A percentile compares a stretch with the other conserved stretches of the same genome.
Conservation (phyloP, 2,797 vertebrate species). For the Hydrophis major region DNA sequence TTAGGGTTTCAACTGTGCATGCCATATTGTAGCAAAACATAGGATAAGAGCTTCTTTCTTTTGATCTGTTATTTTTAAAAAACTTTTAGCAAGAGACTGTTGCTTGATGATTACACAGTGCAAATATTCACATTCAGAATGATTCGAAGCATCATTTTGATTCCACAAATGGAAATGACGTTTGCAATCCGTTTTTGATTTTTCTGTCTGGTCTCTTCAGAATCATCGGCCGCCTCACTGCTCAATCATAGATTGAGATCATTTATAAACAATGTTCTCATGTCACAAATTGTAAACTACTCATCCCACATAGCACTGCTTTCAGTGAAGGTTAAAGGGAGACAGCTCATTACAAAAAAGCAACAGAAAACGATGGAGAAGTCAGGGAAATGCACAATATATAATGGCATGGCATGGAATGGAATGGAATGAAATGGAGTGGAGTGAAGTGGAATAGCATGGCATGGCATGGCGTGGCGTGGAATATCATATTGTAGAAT, state of each 20-base stretch:
- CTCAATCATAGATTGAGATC: background rate
- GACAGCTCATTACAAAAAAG: background rate
- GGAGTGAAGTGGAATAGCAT: too few relatives aligned
- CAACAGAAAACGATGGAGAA: background rate
- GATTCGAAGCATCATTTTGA: background rate
- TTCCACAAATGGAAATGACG: background rate
- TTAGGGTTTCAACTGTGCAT: background rate
- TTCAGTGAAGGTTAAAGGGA: background rate
- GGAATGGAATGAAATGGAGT: background rate
- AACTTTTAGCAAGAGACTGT: background rate
- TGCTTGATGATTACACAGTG: background rate
- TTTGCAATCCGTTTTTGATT: background rate
- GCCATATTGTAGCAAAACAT: background rate
- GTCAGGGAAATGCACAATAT: background rate
- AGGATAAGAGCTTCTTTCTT: background rate
- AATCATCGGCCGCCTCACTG: background rate
- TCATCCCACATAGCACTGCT: background rate
- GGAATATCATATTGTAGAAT: too few relatives aligned
- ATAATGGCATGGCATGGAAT: background rate
- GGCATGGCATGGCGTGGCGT: rapidly evolving
- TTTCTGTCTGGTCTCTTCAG: background rate
- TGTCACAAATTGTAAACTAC: background rate
- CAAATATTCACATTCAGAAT: background rate
- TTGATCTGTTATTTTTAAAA: background rate
- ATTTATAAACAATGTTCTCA: background rate